Percentiles rank a stretch among this genome's conserved stretches.
Evolutionary conservation across 2,113 vertebrate species (phyloP).

Genomic region (Sakesphorus luctuosus): DNA sequence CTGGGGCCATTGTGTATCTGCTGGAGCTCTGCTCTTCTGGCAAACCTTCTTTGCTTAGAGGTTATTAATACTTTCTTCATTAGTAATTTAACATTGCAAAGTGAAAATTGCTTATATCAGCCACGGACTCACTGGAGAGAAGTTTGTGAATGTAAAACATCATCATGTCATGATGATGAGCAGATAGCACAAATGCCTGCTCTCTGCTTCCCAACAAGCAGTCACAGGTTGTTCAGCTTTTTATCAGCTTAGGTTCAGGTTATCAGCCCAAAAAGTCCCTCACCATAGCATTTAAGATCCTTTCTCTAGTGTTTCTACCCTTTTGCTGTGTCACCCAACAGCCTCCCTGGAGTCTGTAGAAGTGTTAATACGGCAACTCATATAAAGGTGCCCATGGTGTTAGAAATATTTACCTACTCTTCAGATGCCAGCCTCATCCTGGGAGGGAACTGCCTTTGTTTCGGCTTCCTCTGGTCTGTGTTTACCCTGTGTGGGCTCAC

Average conservation of each 20-base stretch:
- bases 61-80: conserved; percentile 27
- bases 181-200: neutral
- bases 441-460: neutral
- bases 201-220: neutral
- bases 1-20: neutral
- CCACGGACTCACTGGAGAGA: neutral
- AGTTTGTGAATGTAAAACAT: neutral
- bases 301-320: neutral
- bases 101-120: conserved; percentile 3
- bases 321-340: neutral
- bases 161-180: neutral
- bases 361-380: neutral
- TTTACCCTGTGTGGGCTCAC: neutral
- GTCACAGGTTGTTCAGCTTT: neutral
- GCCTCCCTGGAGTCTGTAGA: neutral
- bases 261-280: neutral
- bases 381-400: neutral
- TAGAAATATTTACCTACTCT: neutral
- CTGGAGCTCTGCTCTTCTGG: neutral
- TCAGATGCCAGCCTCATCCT: neutral
- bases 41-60: neutral
- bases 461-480: neutral
- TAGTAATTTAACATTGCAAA: conserved; percentile 12
- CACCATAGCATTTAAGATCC: neutral
- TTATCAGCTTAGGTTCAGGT: neutral